A percentile compares a stretch with the other conserved stretches of the same genome.
Conservation (phyloP, 1,140 invertebrate genomes). For the Calliopsis andreniformis region DNA sequence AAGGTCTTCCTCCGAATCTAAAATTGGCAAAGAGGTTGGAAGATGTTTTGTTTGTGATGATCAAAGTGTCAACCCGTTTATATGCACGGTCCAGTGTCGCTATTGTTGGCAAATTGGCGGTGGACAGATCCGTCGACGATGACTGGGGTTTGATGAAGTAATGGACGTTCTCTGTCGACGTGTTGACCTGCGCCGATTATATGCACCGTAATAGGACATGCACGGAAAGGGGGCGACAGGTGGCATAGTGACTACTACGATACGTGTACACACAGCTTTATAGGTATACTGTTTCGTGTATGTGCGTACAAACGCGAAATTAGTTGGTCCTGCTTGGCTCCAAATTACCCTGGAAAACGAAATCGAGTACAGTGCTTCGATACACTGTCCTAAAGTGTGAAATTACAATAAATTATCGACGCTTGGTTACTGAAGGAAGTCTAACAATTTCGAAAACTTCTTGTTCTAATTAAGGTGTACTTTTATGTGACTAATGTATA, state of each 20-base stretch:
- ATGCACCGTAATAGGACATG: conserved; percentile 70
- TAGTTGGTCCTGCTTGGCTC: conserved; percentile 18
- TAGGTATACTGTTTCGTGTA: conserved; percentile 27
- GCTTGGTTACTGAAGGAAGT: too few relatives aligned
- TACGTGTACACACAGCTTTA: conserved; percentile 53
- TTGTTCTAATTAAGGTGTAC: too few relatives aligned
- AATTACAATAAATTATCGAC: too few relatives aligned
- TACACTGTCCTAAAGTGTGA: too few relatives aligned
- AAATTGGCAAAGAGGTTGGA: conserved; percentile 14
- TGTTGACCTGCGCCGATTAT: conserved; percentile 70
- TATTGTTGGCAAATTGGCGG: conserved; percentile 78
- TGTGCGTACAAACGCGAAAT: conserved; percentile 21
- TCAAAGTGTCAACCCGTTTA: conserved; percentile 64
- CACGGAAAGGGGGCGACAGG: conserved; percentile 42
- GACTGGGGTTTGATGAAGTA: conserved; percentile 78
- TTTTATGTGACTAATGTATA: too few relatives aligned
- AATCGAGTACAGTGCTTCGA: too few relatives aligned
- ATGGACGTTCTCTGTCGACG: conserved; percentile 78
- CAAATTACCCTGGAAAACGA: too few relatives aligned
- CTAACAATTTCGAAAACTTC: too few relatives aligned
- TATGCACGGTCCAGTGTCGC: conserved; percentile 66
- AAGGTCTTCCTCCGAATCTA: background rate
- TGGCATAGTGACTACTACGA: conserved; percentile 49
- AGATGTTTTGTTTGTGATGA: conserved; percentile 51
- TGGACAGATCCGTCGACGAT: conserved; percentile 74